Percentiles rank a stretch among this genome's conserved stretches.
phyloP scores from a whole-genome alignment of 2,888 invertebrate genomes.

The Tanytarsus gracilentus region DNA sequence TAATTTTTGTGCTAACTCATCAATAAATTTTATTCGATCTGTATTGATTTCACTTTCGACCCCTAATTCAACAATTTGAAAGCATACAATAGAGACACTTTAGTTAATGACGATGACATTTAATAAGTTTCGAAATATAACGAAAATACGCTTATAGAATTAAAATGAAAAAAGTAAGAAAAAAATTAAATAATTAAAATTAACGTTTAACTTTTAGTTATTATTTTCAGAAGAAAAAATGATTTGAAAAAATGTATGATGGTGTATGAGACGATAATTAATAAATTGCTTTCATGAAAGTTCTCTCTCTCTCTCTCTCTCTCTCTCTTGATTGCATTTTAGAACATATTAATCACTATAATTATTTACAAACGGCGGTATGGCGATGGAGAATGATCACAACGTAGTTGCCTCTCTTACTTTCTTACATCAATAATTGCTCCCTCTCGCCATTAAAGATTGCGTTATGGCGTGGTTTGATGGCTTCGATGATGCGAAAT shows the following conservation, averaged over 20 bases:
- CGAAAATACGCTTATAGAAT: constrained; percentile 30
- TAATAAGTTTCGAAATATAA: too few species aligned
- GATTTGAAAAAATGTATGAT: background rate
- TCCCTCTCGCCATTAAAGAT: too few species aligned
- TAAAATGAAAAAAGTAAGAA: background rate
- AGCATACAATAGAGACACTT: too few species aligned
- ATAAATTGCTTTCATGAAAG: constrained; percentile 12
- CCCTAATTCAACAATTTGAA: too few species aligned
- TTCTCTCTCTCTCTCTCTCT: background rate
- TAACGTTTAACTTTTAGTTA: constrained; percentile 6
- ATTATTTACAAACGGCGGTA: too few species aligned
- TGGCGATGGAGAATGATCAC: too few species aligned
- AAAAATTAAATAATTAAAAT: constrained; percentile 8
- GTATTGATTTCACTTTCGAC: too few species aligned
- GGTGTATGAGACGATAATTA: constrained; percentile 8
- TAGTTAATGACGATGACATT: too few species aligned
- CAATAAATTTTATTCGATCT: background rate
- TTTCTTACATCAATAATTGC: too few species aligned
- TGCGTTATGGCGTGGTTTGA: too few species aligned
- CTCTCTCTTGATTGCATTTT: background rate
- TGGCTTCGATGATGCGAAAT: too few species aligned
- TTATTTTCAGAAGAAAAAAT: constrained; percentile 5
- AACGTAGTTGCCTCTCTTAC: too few species aligned
- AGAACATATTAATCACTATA: background rate
- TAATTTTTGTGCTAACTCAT: constrained; percentile 1